Percentiles rank a stretch among this genome's conserved stretches.
phyloP scores from a whole-genome alignment of 2,888 invertebrate species.

The Thera britannica region DNA sequence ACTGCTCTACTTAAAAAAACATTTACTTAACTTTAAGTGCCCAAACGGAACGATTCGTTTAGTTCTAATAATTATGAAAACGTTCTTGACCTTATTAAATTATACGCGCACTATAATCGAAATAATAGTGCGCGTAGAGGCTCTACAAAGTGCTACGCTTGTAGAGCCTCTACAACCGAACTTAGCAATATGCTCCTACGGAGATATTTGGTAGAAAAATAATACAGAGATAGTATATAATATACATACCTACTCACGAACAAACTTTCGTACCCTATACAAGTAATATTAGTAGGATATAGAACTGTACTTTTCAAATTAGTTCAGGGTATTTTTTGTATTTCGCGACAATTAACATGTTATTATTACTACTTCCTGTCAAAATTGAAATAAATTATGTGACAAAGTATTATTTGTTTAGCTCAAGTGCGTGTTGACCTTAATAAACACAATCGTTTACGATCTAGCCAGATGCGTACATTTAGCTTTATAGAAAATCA shows the following conservation, averaged over 20 bases:
- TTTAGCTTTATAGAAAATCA: conserved; percentile 34
- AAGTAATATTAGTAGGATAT: too few species aligned
- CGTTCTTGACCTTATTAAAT: too few species aligned
- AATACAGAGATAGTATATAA: too few species aligned
- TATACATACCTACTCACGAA: too few species aligned
- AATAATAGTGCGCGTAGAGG: conserved; percentile 7
- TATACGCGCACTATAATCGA: neutral
- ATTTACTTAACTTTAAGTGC: too few species aligned
- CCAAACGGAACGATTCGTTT: too few species aligned
- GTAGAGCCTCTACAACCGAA: conserved; percentile 14
- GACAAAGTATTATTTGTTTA: conserved; percentile 14
- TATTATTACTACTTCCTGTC: neutral
- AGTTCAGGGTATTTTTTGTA: too few species aligned
- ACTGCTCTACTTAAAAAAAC: too few species aligned
- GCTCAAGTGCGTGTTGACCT: conserved; percentile 53
- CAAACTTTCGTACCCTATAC: too few species aligned
- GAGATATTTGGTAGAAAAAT: neutral
- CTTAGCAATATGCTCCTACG: neutral
- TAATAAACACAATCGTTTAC: conserved; percentile 51
- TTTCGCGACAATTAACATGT: too few species aligned
- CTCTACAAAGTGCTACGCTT: neutral
- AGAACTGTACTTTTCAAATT: too few species aligned
- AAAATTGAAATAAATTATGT: conserved; percentile 14
- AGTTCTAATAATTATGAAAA: too few species aligned
- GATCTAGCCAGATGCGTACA: conserved; percentile 48